Percentiles rank a stretch among this genome's conserved stretches.
phyloP scores from a whole-genome alignment of 2,888 invertebrate genomes.

The Athalia cordata region DNA sequence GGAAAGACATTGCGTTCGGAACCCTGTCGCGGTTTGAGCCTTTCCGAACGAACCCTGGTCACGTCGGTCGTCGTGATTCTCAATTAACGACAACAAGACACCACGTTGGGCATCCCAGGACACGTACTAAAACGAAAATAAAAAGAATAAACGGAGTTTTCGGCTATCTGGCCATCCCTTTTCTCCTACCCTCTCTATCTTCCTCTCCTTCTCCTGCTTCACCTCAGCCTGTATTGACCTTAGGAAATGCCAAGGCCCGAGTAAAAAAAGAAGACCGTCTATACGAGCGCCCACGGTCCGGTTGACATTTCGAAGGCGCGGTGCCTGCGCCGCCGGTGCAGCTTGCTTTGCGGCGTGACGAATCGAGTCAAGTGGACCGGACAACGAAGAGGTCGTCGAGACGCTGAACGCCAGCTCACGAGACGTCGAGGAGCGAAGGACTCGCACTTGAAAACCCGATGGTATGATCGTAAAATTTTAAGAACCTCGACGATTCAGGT shows the following conservation, averaged over 20 bases:
- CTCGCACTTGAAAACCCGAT: conserved; percentile 31
- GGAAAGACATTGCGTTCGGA: conserved; percentile 54
- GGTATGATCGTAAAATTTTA: conserved; percentile 18
- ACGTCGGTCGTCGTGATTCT: conserved; percentile 66
- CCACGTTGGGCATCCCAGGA: conserved; percentile 48
- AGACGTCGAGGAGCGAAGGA: conserved; percentile 11
- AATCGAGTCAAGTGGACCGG: conserved; percentile 41
- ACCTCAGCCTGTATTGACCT: conserved; percentile 51
- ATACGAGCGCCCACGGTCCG: conserved; percentile 25
- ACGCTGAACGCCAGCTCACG: conserved; percentile 25
- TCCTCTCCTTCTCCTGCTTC: conserved; percentile 50
- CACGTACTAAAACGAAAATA: conserved; percentile 54
- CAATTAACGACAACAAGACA: conserved; percentile 59
- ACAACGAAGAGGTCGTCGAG: conserved; percentile 42
- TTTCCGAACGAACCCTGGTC: conserved; percentile 53
- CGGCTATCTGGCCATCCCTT: conserved; percentile 46
- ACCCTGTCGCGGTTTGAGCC: conserved; percentile 50
- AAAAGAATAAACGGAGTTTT: conserved; percentile 57
- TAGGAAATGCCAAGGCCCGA: conserved; percentile 51
- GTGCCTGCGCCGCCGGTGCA: conserved; percentile 18
- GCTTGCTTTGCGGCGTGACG: conserved; percentile 41
- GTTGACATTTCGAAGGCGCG: conserved; percentile 37
- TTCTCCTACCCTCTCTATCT: conserved; percentile 49
- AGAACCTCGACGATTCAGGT: conserved; percentile 22
- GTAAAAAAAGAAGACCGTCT: conserved; percentile 47